A percentile compares a stretch with the other conserved stretches of the same genome.
Conservation (phyloP, 1,140 invertebrate genomes). For the Leguminivora glycinivorella region DNA sequence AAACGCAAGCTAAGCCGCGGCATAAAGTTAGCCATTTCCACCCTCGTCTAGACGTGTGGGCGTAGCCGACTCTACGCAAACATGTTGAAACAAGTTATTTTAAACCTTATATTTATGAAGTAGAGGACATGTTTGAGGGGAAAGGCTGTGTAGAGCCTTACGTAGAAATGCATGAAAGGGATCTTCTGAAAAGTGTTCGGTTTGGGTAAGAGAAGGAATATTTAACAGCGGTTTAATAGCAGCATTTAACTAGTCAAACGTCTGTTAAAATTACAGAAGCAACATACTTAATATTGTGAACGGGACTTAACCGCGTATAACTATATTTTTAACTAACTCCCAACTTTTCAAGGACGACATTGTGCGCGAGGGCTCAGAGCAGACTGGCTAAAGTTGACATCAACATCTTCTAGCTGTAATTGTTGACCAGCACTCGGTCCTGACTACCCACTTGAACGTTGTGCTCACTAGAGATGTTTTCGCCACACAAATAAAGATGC, state of each 20-base stretch:
- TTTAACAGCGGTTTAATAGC: neutral
- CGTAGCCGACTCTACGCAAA: slow-evolving; percentile 23
- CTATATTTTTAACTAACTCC: too few relatives aligned
- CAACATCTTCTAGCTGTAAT: too few relatives aligned
- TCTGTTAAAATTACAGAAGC: too few relatives aligned
- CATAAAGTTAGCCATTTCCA: neutral
- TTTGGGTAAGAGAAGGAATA: neutral
- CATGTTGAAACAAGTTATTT: neutral
- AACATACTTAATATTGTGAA: too few relatives aligned
- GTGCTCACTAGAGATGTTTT: too few relatives aligned
- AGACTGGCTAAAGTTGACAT: too few relatives aligned
- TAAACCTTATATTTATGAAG: neutral
- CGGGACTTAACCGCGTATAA: too few relatives aligned
- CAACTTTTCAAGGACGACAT: too few relatives aligned
- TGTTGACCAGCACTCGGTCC: too few relatives aligned
- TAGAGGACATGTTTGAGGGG: neutral
- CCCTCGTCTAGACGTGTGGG: slow-evolving; percentile 21
- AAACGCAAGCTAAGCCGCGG: neutral
- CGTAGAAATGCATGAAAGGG: slow-evolving; percentile 2
- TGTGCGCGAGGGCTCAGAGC: too few relatives aligned
- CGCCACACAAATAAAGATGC: too few relatives aligned
- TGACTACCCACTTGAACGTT: too few relatives aligned
- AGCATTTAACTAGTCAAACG: slow-evolving; percentile 3
- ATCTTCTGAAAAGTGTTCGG: neutral
- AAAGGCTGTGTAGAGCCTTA: neutral